Evolutionary conservation across 2,888 invertebrate genomes (phyloP).

Genomic region (Dicyrtoma fusca): DNA sequence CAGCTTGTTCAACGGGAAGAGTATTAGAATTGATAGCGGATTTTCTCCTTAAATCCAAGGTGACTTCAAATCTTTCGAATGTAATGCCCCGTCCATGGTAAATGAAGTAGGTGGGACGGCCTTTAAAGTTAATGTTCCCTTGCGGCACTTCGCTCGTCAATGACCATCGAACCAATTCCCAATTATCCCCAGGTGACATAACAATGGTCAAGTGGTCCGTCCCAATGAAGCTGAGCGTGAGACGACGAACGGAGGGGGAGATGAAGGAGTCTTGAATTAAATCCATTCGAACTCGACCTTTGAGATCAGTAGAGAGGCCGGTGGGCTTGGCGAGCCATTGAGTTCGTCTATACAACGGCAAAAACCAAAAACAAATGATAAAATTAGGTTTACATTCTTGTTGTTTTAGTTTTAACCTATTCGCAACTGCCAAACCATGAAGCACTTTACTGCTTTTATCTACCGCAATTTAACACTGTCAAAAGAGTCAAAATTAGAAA

Average conservation of each 20-base stretch:
- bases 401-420: too few relatives aligned
- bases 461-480: too few relatives aligned
- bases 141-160: slow-evolving; percentile 58
- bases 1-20: not conserved
- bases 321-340: slow-evolving; percentile 48
- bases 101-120: slow-evolving; percentile 60
- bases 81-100: slow-evolving; percentile 58
- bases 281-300: slow-evolving; percentile 51
- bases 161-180: slow-evolving; percentile 59
- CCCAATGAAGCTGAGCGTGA: slow-evolving; percentile 58
- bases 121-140: slow-evolving; percentile 58
- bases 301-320: slow-evolving; percentile 46
- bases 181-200: slow-evolving; percentile 59
- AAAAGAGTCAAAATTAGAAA: too few relatives aligned
- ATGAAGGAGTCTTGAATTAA: slow-evolving; percentile 49
- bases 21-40: not conserved
- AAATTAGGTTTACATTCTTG: not conserved
- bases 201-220: slow-evolving; percentile 61
- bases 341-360: slow-evolving; percentile 41
- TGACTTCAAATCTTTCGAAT: slow-evolving; percentile 49
- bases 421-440: too few relatives aligned
- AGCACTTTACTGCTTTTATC: too few relatives aligned
- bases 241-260: slow-evolving; percentile 41
- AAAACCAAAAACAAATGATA: not conserved
- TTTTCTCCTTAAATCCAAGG: slow-evolving; percentile 48